Percentiles rank a stretch among this genome's conserved stretches.
phyloP scores from a whole-genome alignment of 2,113 vertebrate genomes.

The Struthio camelus region DNA sequence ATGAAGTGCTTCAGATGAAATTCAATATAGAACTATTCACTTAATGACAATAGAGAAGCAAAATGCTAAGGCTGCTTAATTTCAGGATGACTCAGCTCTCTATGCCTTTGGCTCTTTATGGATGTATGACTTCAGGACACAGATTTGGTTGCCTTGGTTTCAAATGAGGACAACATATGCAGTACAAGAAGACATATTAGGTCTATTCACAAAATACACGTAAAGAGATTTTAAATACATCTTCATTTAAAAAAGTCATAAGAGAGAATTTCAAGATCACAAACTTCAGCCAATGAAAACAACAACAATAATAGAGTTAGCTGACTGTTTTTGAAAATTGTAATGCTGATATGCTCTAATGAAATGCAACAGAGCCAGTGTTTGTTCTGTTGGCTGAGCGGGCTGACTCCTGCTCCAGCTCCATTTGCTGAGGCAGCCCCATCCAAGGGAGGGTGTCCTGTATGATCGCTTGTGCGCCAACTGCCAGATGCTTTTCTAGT shows the following conservation, averaged over 20 bases:
- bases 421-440: not conserved
- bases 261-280: not conserved
- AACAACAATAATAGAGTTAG: not conserved
- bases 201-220: not conserved
- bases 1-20: not conserved
- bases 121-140: not conserved
- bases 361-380: not conserved
- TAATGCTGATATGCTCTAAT: not conserved
- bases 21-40: not conserved
- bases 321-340: not conserved
- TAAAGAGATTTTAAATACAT: not conserved
- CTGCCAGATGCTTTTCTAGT: not conserved
- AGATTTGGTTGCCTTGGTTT: not conserved
- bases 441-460: not conserved
- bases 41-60: not conserved
- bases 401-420: not conserved
- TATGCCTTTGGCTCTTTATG: not conserved
- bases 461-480: accelerated
- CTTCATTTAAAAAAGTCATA: not conserved
- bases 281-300: not conserved
- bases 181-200: not conserved
- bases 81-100: not conserved
- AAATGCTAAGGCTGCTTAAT: not conserved
- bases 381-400: not conserved
- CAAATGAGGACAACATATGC: not conserved